phyloP scores from a whole-genome alignment of 64 coral and sea anemone genomes.

The Catalaphyllia jardinei region DNA sequence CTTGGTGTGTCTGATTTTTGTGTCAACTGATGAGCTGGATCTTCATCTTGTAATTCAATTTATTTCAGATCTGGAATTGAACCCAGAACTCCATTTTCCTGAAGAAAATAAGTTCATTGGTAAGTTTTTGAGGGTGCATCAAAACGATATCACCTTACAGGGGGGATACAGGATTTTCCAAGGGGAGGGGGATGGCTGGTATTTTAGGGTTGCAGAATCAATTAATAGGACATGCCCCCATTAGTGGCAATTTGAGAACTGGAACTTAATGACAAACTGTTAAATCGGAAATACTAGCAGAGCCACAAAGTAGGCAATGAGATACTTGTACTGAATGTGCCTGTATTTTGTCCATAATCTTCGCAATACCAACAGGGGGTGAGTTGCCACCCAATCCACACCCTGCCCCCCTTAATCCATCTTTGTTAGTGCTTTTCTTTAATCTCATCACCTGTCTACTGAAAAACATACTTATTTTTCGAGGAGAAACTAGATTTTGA shows the following conservation, averaged over 20 bases:
- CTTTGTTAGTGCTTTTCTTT: background rate
- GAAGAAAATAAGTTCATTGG: slow-evolving; percentile 79
- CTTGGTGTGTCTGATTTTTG: too few relatives aligned
- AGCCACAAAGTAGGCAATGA: too few relatives aligned
- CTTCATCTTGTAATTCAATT: background rate
- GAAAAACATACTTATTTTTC: background rate
- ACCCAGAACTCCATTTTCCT: slow-evolving; percentile 75
- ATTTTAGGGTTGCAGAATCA: too few relatives aligned
- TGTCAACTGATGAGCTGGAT: background rate
- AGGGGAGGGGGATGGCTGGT: background rate
- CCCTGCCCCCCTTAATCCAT: too few relatives aligned
- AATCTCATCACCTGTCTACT: background rate
- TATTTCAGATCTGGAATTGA: slow-evolving; percentile 58
- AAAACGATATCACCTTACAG: background rate
- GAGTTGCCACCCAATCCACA: too few relatives aligned
- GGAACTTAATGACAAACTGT: too few relatives aligned
- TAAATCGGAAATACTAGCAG: too few relatives aligned
- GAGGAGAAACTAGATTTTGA: background rate
- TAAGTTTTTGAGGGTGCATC: background rate
- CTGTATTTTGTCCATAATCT: too few relatives aligned
- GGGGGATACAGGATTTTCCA: background rate
- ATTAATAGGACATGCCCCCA: too few relatives aligned
- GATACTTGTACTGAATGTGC: too few relatives aligned
- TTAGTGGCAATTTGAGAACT: too few relatives aligned
- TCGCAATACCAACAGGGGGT: too few relatives aligned